Evolutionary conservation across 1,140 invertebrate genomes (phyloP), one percentile per base, ranked within the genome.

Genomic region (Diuraphis noxia): DNA sequence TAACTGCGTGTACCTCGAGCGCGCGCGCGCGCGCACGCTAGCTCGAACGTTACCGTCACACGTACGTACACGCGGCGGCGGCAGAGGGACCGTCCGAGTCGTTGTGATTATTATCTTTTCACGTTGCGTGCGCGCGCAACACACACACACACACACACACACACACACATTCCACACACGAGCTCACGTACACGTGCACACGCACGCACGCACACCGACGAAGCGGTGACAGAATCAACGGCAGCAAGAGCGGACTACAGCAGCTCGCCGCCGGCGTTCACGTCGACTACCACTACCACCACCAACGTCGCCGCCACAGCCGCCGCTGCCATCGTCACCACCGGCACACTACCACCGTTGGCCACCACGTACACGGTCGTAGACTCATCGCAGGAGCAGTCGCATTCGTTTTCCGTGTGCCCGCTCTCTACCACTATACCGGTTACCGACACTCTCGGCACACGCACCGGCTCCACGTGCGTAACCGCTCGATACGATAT

Each of bases 61-160:
- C 79, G 81, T 56, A 79, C 77, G 82, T 72, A 40, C 30, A 40
- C 36, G n/a, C 81, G 40, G 79, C 34, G 34, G 77, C 34, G 5
- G 79, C 79, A 0, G 40, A 30, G 30, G 25, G 41, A 84, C 82
- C 82, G 82, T 84, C 82, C 79, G 36, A 19, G 77, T 38, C 79
- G 79, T 38, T 38, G 79, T 40, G 79, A 81, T 81, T 81, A 81
- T 81, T 81, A 81, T 81, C 79, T 38, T 81, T 81, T 81, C 79
- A 38, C 79, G 79, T 81, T 13, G 79, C 9, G 79, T 38, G 36
- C 56, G 56, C 56, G 56, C 56, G 56, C 79, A 38, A 79, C 77
- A 17, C 34, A 23, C 19, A 23, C 34, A 79, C 77, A 9, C 34
- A 23, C 19, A 23, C 36, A 79, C 38, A 23, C 36, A 40, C 38